Evolutionary conservation across 2,113 vertebrate species (phyloP).

Genomic region (Pica pica): DNA sequence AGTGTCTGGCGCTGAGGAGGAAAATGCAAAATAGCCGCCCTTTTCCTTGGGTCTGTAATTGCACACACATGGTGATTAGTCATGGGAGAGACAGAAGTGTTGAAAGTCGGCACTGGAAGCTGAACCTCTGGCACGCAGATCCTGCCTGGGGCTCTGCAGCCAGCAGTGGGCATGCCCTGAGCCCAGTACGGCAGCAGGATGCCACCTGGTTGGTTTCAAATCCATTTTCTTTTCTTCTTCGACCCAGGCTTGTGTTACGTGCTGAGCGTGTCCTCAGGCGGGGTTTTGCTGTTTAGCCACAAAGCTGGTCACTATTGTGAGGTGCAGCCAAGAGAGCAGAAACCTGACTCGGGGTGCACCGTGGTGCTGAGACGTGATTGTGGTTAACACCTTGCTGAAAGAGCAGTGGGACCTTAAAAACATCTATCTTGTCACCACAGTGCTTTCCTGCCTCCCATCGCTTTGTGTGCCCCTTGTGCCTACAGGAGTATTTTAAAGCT

Average conservation of each 20-base stretch:
- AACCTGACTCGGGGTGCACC: background rate
- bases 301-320: accelerated
- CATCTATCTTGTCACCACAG: accelerated
- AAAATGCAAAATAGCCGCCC: background rate
- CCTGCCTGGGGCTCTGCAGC: accelerated
- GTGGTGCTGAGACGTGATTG: background rate
- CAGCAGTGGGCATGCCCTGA: background rate
- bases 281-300: background rate
- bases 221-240: accelerated
- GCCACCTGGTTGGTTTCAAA: background rate
- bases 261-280: accelerated
- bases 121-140: background rate
- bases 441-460: background rate
- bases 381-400: background rate
- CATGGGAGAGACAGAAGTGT: background rate
- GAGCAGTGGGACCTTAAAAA: background rate
- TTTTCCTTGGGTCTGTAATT: background rate
- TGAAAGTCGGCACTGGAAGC: background rate
- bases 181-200: background rate
- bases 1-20: background rate
- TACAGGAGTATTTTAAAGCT: background rate
- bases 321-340: background rate
- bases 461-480: background rate
- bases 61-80: background rate
- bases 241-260: accelerated